Percentiles rank a stretch among this genome's conserved stretches.
Evolutionary conservation across 2,888 invertebrate species (phyloP).

Genomic region (Tipula lateralis): DNA sequence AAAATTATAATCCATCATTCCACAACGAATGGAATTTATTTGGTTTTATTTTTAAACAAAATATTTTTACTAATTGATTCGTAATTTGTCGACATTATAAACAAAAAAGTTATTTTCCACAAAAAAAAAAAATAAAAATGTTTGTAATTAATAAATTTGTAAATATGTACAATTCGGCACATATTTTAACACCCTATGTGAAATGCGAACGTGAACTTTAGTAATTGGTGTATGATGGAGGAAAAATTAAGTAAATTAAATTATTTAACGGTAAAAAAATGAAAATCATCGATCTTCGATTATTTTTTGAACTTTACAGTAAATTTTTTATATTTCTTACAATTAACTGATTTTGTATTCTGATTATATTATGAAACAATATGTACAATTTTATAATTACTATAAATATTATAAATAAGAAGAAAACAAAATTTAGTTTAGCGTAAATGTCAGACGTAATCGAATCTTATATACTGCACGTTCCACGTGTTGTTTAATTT

Average conservation of each 20-base stretch:
- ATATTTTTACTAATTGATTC: background rate
- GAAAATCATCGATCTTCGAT: background rate
- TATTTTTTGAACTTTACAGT: background rate
- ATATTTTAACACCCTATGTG: background rate
- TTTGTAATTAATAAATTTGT: background rate
- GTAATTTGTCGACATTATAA: background rate
- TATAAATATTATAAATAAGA: background rate
- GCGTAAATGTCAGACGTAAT: background rate
- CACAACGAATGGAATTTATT: background rate
- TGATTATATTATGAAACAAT: background rate
- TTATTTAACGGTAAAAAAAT: background rate
- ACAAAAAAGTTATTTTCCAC: background rate
- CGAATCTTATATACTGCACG: background rate
- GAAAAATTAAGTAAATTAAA: too few species aligned
- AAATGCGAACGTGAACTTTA: background rate
- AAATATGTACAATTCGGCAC: background rate
- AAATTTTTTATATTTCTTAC: background rate
- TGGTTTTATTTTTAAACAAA: background rate
- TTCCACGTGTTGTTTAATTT: background rate
- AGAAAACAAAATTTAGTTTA: background rate
- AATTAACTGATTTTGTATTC: background rate
- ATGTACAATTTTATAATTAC: slow-evolving; percentile 4
- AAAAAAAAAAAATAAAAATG: too few species aligned
- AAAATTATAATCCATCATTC: background rate
- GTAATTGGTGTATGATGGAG: too few species aligned